Evolutionary conservation across 2,113 vertebrate genomes (phyloP).

Genomic region (Tenebrosternarchus preto): DNA sequence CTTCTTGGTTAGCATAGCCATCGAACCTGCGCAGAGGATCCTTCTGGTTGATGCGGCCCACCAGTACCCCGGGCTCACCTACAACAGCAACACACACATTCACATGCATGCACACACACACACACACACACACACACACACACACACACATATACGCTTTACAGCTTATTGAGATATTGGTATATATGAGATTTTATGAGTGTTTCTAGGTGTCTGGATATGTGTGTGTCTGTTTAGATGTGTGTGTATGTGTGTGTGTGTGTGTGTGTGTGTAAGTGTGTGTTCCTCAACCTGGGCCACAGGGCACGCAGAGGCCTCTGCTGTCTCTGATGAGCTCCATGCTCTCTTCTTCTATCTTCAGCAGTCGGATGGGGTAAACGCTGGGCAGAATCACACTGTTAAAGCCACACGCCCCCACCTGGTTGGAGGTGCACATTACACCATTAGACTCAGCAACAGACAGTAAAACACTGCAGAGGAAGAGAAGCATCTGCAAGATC

Average conservation of each 20-base stretch:
- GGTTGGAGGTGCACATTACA: constrained; percentile 9
- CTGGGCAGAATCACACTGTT: constrained; percentile 81
- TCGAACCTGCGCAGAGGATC: constrained; percentile 84
- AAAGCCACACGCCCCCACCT: constrained; percentile 86
- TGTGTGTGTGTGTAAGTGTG: constrained; percentile 7
- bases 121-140: no score
- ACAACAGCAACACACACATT: not conserved
- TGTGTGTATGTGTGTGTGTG: no score
- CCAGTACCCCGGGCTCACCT: constrained; percentile 83
- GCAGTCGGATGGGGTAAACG: constrained; percentile 82
- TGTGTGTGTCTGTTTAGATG: no score
- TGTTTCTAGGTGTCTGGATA: no score
- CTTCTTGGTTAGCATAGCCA: constrained; percentile 76
- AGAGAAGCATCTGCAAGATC: no score
- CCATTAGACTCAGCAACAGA: no score
- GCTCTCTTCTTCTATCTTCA: constrained; percentile 79
- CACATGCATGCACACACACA: no score
- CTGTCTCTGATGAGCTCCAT: constrained; percentile 78
- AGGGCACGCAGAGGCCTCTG: constrained; percentile 80
- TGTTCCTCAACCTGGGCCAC: constrained; percentile 76
- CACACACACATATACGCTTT: not conserved
- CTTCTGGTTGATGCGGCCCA: constrained; percentile 76
- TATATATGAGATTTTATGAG: no score
- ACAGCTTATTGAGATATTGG: not conserved
- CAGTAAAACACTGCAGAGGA: no score